Evolutionary conservation across 2,888 invertebrate genomes (phyloP).

Genomic region (Rotaria socialis): DNA sequence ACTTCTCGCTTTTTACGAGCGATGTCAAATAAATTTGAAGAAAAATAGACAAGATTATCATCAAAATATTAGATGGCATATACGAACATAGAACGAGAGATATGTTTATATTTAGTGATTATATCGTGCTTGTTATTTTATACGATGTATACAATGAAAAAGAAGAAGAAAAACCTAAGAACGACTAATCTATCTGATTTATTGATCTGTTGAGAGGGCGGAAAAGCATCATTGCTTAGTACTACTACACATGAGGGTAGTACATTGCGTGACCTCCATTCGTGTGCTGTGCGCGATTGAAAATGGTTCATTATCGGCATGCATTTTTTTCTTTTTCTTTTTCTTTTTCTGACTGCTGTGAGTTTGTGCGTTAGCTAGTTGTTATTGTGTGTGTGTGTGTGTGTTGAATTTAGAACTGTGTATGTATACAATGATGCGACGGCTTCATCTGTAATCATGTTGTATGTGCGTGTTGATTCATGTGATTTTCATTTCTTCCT

Average conservation of each 20-base stretch:
- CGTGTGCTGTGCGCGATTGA: slow-evolving; percentile 2
- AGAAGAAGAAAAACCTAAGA: neutral
- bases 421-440: neutral
- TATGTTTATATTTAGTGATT: neutral
- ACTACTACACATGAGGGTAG: slow-evolving; percentile 1
- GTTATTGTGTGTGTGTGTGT: neutral
- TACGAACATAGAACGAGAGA: neutral
- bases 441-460: slow-evolving; percentile 11
- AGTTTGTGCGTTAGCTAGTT: neutral
- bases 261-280: slow-evolving; percentile 17
- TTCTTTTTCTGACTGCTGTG: neutral
- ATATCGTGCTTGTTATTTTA: neutral
- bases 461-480: slow-evolving; percentile 21
- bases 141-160: neutral
- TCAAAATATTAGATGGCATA: neutral
- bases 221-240: slow-evolving; percentile 16
- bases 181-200: slow-evolving; percentile 4
- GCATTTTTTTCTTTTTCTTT: neutral
- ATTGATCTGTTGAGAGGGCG: slow-evolving; percentile 5
- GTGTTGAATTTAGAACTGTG: slow-evolving; percentile 6
- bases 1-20: neutral
- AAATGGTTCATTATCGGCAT: slow-evolving; percentile 12
- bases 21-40: neutral
- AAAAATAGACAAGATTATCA: neutral
- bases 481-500: slow-evolving; percentile 8